phyloP scores from a whole-genome alignment of 2,888 invertebrate species.

The Eremobia ochroleuca region DNA sequence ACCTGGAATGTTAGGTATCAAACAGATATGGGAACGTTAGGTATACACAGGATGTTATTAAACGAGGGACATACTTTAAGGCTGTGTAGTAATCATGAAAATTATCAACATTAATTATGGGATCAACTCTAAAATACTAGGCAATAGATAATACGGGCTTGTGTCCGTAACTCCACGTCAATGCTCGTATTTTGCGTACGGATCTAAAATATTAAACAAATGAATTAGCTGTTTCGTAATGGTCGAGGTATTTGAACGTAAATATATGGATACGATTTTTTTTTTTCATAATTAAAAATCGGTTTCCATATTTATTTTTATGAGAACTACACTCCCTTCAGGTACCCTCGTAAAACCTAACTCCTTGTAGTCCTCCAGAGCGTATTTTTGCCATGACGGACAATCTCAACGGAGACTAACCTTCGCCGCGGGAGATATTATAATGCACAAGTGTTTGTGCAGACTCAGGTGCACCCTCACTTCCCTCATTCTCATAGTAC shows the following conservation, averaged over 20 bases:
- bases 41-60: background rate
- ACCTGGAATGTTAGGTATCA: constrained; percentile 1
- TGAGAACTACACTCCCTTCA: background rate
- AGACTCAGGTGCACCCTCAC: background rate
- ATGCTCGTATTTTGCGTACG: too few species aligned
- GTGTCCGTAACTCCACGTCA: too few species aligned
- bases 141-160: too few species aligned
- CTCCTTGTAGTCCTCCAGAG: background rate
- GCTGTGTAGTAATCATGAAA: background rate
- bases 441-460: background rate
- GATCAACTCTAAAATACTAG: background rate
- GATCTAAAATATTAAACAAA: too few species aligned
- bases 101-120: too few species aligned
- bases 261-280: too few species aligned
- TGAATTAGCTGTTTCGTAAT: too few species aligned
- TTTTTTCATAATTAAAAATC: background rate
- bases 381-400: background rate
- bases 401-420: background rate
- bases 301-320: too few species aligned
- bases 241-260: too few species aligned
- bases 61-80: background rate
- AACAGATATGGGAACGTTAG: background rate
- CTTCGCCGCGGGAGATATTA: background rate
- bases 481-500: background rate
- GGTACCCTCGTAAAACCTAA: background rate